These are phyloP conservation scores for Leucoraja erinaceus DNA, from an alignment of 2,113 vertebrate species.

Conservation along the genomic window DNA sequence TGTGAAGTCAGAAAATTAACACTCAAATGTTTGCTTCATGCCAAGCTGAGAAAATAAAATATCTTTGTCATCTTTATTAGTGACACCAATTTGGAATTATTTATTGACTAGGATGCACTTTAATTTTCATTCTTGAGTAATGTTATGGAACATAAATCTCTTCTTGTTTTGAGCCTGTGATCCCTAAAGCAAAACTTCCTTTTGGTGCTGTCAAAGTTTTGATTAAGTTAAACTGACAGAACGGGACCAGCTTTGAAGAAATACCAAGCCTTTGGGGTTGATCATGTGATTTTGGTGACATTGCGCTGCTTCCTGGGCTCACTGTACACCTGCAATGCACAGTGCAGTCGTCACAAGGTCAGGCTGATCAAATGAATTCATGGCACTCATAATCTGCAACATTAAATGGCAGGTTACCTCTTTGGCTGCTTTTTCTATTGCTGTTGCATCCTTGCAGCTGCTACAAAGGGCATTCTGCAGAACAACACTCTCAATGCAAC, in stretches of 20 bases:
- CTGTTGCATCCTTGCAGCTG: background rate
- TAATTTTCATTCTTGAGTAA: background rate
- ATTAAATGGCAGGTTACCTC: background rate
- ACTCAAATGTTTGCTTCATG: background rate
- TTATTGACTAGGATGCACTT: background rate
- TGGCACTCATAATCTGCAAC: background rate
- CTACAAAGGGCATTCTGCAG: background rate
- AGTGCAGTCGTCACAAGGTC: background rate
- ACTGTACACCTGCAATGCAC: background rate
- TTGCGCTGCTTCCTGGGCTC: background rate
- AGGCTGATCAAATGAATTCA: background rate
- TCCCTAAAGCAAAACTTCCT: background rate
- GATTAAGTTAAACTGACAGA: background rate
- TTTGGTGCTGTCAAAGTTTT: background rate
- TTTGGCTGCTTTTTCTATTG: background rate
- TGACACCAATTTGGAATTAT: conserved; percentile 2
- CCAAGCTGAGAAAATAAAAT: background rate
- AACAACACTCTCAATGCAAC: background rate
- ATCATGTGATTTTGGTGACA: background rate
- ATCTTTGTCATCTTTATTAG: background rate
- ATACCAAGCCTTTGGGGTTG: background rate
- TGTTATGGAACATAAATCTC: background rate
- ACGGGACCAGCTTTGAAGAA: background rate
- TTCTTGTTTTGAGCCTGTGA: background rate
- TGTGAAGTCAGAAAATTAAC: conserved; percentile 18